phyloP scores from a whole-genome alignment of 2,113 vertebrate species.

The Sebastes fasciatus region DNA sequence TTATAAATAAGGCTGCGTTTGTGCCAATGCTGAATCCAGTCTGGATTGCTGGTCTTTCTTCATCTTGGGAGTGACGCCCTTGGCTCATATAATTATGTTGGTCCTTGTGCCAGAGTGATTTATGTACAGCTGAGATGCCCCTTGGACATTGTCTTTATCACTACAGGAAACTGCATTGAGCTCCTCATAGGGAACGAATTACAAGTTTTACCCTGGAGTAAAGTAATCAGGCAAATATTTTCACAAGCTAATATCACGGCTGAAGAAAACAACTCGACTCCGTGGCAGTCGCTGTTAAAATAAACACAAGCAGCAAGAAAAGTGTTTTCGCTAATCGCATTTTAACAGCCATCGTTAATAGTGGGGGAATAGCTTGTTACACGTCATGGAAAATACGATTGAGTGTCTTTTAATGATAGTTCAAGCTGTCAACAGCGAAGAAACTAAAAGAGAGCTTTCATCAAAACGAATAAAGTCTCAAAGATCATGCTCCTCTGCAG shows the following conservation, averaged over 20 bases:
- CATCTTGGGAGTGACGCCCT: slow-evolving; percentile 56
- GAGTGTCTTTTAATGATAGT: slow-evolving; percentile 35
- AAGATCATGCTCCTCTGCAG: slow-evolving; percentile 42
- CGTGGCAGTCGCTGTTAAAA: slow-evolving; percentile 35
- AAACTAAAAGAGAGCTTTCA: slow-evolving; percentile 23
- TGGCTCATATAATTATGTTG: slow-evolving; percentile 68
- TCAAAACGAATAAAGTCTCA: slow-evolving; percentile 47
- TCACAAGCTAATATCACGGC: slow-evolving; percentile 48
- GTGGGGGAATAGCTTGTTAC: slow-evolving; percentile 24
- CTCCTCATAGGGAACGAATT: slow-evolving; percentile 52
- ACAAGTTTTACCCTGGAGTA: slow-evolving; percentile 53
- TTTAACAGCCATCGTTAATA: slow-evolving; percentile 55
- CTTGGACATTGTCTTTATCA: slow-evolving; percentile 67
- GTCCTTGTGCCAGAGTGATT: slow-evolving; percentile 72
- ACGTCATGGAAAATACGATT: slow-evolving; percentile 31
- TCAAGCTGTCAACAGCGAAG: slow-evolving; percentile 39
- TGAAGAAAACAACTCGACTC: slow-evolving; percentile 38
- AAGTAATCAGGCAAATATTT: slow-evolving; percentile 67
- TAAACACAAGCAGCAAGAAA: slow-evolving; percentile 50
- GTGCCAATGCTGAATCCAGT: slow-evolving; percentile 35
- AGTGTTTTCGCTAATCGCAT: slow-evolving; percentile 46
- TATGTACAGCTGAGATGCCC: slow-evolving; percentile 68
- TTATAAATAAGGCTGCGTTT: slow-evolving; percentile 37
- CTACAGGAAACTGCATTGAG: slow-evolving; percentile 57
- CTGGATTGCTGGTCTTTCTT: slow-evolving; percentile 54